phyloP scores from a whole-genome alignment of 2,797 vertebrate species.

The Remorina albescens region DNA sequence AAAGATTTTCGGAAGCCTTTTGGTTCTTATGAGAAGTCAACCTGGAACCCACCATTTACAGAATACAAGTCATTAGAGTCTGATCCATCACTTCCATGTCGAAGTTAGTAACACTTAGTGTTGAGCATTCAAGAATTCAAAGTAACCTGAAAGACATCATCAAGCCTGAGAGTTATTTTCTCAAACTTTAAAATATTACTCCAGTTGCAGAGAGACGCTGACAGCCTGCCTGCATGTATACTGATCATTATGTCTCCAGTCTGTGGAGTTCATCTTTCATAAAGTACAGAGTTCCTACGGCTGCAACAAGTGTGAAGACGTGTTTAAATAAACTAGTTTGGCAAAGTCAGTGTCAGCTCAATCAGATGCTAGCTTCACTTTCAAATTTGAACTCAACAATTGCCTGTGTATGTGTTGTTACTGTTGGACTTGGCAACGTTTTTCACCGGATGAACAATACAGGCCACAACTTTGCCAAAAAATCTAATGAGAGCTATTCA shows the following conservation, averaged over 20 bases:
- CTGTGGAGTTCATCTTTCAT: neutral
- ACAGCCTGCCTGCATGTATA: no score
- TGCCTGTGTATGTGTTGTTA: neutral
- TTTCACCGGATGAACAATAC: slow-evolving; percentile 18
- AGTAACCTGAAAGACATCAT: neutral
- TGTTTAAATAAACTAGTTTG: neutral
- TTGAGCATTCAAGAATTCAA: no score
- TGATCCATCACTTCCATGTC: no score
- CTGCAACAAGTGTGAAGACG: neutral
- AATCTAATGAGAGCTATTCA: slow-evolving; percentile 37
- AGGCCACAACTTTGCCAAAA: slow-evolving; percentile 13
- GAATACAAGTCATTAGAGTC: no score
- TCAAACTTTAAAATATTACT: neutral
- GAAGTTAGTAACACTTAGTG: no score
- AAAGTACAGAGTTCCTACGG: no score
- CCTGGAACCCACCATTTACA: no score
- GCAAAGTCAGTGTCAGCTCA: neutral
- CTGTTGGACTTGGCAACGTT: neutral
- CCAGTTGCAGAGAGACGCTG: no score
- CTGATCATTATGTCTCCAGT: neutral
- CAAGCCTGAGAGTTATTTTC: neutral
- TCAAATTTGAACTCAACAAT: neutral
- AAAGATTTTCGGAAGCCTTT: neutral
- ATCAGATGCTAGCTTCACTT: slow-evolving; percentile 2
- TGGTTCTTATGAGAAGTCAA: neutral